These are phyloP conservation scores for Pissodes strobi DNA, from an alignment of 1,140 invertebrate genomes.

Conservation along the genomic window DNA sequence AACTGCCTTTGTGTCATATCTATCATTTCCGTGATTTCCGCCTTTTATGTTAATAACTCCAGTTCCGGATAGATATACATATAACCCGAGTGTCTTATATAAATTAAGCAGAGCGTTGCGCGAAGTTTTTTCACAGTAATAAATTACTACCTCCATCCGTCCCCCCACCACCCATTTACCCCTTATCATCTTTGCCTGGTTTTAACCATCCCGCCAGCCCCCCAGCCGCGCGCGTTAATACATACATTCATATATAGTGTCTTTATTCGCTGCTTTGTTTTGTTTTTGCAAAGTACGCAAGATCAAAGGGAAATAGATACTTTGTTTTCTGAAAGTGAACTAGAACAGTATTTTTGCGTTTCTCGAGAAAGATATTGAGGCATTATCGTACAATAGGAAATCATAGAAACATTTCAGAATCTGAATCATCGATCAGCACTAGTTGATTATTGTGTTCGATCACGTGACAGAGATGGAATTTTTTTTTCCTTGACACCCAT, in stretches of 20 bases:
- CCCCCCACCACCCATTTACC: neutral
- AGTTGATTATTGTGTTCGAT: no score
- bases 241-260: neutral
- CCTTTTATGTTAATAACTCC: slow-evolving; percentile 16
- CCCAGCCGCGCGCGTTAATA: neutral
- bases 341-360: no score
- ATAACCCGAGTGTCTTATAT: slow-evolving; percentile 14
- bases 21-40: slow-evolving; percentile 18
- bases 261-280: neutral
- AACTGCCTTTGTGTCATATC: slow-evolving; percentile 11
- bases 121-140: slow-evolving; percentile 7
- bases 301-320: slow-evolving; percentile 3
- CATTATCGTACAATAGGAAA: no score
- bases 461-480: no score
- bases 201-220: neutral
- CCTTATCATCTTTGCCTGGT: neutral
- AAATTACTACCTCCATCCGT: neutral
- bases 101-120: slow-evolving; percentile 10
- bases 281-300: neutral
- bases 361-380: no score
- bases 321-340: slow-evolving; percentile 3
- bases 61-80: neutral
- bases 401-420: no score
- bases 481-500: no score
- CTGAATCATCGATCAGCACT: no score